Evolutionary conservation across 64 coral and sea anemone species (phyloP), one percentile per base, ranked within the genome.

Genomic region (Dendrophyllia cribrosa): DNA sequence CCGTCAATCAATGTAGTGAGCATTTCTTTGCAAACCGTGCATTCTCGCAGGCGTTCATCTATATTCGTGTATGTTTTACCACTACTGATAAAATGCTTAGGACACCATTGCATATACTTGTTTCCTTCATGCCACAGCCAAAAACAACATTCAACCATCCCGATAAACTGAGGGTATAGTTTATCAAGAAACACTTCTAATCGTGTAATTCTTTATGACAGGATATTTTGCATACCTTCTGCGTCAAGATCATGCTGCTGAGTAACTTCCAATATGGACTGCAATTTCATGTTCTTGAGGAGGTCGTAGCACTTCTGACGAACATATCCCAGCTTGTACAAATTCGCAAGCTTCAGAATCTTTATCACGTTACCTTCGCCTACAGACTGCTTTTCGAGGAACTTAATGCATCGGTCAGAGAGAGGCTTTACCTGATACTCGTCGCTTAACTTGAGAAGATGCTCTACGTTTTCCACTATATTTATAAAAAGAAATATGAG

Each of bases 91-190:
- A 52, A 51, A 52, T 77, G 74, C 6, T 7, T 53, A n/a, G 17
- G 46, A 20, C 74, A 77, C 74, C 46, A 77, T 21, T 51, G 1
- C 74, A 77, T 55, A 20, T n/a, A 17, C 19, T 53, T 51, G 0
- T 51, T 21, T 19, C 2, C 15, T n/a, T 52, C 74, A 53, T 13
- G 1, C 74, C 46, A 55, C 7, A 77, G 49, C 75, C 49, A 77
- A 20, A 77, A 55, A 9, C 48, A 21, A 58, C 51, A 9, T 26
- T 60, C 52, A 23, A 14, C 77, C 15, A 79, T 6, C 20, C 64
- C 66, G 2, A 51, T 68, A 50, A 83, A 72, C n/a, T 73, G 70
- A 4, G 86, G 86, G 47, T 75, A 88, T 13, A 88, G 43, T 69
- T 61, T 7, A 5, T 75, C 44, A 20, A 80, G 77, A 44, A 80